Percentiles rank a stretch among this genome's conserved stretches.
phyloP scores from a whole-genome alignment of 2,888 invertebrate genomes.

The Coleophora deauratella region DNA sequence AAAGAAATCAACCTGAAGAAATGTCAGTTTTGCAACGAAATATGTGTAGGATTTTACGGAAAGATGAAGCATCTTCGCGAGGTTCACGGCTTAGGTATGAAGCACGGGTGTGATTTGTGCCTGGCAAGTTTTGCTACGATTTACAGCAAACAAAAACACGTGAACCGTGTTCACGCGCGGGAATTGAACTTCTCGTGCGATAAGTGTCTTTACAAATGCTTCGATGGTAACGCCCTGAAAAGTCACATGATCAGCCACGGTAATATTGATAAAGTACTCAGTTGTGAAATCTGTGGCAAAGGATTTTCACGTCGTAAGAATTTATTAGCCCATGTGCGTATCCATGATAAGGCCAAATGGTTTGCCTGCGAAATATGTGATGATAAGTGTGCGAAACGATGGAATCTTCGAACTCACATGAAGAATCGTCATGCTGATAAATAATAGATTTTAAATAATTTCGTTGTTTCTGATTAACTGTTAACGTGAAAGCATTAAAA shows the following conservation, averaged over 20 bases:
- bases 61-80: conserved; percentile 40
- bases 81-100: conserved; percentile 40
- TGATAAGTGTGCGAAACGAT: conserved; percentile 55
- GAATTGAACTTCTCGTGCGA: conserved; percentile 20
- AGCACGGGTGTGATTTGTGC: conserved; percentile 53
- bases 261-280: conserved; percentile 40
- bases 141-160: conserved; percentile 50
- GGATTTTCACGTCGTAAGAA: conserved; percentile 46
- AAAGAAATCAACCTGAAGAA: conserved; percentile 9
- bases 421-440: conserved; percentile 49
- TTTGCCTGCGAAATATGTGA: conserved; percentile 59
- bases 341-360: conserved; percentile 55
- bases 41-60: conserved; percentile 45
- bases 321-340: conserved; percentile 50
- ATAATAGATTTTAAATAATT: conserved; percentile 27
- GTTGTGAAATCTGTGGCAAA: conserved; percentile 63
- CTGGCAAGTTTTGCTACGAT: conserved; percentile 46
- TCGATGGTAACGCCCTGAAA: conserved; percentile 17
- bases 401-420: conserved; percentile 54
- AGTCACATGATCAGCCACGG: conserved; percentile 50
- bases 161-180: conserved; percentile 50
- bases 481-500: no score
- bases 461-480: not conserved
- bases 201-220: not conserved
- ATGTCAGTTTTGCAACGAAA: conserved; percentile 47